Conservation (phyloP, 2,888 invertebrate species). For the Meliscaeva auricollis region DNA sequence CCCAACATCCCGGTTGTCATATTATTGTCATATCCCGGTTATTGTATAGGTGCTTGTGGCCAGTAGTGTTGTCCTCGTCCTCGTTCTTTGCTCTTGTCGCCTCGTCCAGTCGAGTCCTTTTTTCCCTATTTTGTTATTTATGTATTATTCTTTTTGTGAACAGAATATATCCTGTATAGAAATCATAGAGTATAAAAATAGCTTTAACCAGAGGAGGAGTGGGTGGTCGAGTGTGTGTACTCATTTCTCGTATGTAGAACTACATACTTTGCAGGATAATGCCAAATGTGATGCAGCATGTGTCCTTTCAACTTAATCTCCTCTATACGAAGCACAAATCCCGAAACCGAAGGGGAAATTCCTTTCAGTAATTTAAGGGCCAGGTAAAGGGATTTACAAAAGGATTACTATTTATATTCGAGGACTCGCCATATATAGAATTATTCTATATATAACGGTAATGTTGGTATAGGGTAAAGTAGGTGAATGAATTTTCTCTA, state of each 20-base stretch:
- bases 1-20: constrained; percentile 35
- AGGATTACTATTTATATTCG: constrained; percentile 62
- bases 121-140: constrained; percentile 28
- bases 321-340: constrained; percentile 46
- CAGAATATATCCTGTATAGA: constrained; percentile 42
- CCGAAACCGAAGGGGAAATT: constrained; percentile 64
- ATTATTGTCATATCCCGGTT: constrained; percentile 57
- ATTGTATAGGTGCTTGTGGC: constrained; percentile 54
- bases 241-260: not conserved
- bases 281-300: constrained; percentile 72
- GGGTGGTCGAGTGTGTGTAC: not conserved
- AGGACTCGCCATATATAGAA: not conserved
- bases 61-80: too few species aligned
- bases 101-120: constrained; percentile 34
- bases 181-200: constrained; percentile 27
- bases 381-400: constrained; percentile 74
- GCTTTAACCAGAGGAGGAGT: constrained; percentile 10
- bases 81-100: constrained; percentile 26
- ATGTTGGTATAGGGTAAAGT: constrained; percentile 44
- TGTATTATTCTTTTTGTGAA: constrained; percentile 17
- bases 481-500: constrained; percentile 40
- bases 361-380: constrained; percentile 71
- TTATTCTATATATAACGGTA: not conserved
- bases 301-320: constrained; percentile 75
- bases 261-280: constrained; percentile 48